Evolutionary conservation across 2,888 invertebrate genomes (phyloP).

Genomic region (Xanthia togata): DNA sequence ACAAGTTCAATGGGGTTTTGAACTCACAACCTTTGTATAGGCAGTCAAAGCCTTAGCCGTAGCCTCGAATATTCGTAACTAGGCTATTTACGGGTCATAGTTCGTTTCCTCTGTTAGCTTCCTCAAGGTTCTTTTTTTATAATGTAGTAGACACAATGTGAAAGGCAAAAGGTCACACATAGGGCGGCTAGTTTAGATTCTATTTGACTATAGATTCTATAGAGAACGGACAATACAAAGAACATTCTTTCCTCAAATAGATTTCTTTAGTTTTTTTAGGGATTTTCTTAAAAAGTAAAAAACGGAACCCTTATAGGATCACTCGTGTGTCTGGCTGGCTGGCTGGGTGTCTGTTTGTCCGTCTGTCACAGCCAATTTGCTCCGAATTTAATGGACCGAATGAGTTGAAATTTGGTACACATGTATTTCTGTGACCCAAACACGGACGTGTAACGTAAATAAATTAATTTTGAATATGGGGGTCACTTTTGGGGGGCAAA

Average conservation of each 20-base stretch:
- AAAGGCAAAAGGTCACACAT: constrained; percentile 18
- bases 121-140: constrained; percentile 41
- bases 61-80: constrained; percentile 34
- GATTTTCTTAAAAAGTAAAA: too few species aligned
- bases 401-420: too few species aligned
- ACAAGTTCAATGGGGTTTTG: constrained; percentile 52
- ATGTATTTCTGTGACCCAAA: too few species aligned
- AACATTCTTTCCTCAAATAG: not conserved
- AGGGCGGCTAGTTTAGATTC: not conserved
- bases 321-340: too few species aligned
- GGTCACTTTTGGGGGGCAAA: too few species aligned
- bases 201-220: not conserved
- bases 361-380: too few species aligned
- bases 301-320: too few species aligned
- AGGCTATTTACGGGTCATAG: constrained; percentile 38
- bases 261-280: not conserved
- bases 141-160: constrained; percentile 29
- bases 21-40: constrained; percentile 57
- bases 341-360: too few species aligned
- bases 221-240: not conserved
- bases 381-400: too few species aligned
- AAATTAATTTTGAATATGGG: too few species aligned
- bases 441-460: too few species aligned
- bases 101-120: constrained; percentile 14
- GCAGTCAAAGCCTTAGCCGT: constrained; percentile 47